Evolutionary conservation across 2,888 invertebrate species (phyloP), one percentile per base, ranked within the genome.

Genomic region (Alitta virens): DNA sequence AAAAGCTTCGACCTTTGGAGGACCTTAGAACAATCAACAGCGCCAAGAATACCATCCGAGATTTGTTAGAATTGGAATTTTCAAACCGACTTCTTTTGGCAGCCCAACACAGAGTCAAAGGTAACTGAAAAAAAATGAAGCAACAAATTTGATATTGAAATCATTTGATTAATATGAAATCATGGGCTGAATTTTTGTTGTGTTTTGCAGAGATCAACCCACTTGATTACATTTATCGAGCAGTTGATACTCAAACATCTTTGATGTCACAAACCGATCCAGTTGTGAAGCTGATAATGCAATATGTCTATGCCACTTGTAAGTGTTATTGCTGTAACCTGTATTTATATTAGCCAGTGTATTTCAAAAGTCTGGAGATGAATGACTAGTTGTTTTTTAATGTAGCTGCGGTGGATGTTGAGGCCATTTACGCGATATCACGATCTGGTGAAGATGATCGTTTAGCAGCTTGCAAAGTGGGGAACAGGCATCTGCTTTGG

Each of bases 241-340:
- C 82, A 33, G 70, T 85, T 46, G 78, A 78, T 33, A 82, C 82
- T 68, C 75, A 77, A 56, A 73, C 85, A 16, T 72, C 80, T 63
- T 72, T 76, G 43, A 67, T 85, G 71, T 42, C 60, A 2, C 77
- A 81, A 62, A 75, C 80, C 14, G 77, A 77, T 23, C 71, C 74
- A 24, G 84, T 84, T 66, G 75, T 83, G 33, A 84, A 85, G 69
- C 74, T 82, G 66, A 82, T 85, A 62, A 78, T 85, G 40, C 83
- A 83, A 63, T 85, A 85, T 70, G 81, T 85, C 64, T 75, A 81
- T 62, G 82, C 81, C 58, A 82, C 82, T 60, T 71, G 78, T 75
- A 69, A 68, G 71, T 73, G 16, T 24, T 52, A 21, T n/a, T n/a
- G n/a, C n/a, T n/a, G n/a, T n/a, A n/a, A n/a, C n/a, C n/a, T n/a